Evolutionary conservation across 2,797 vertebrate species (phyloP).

Genomic region (Yasuhikotakia modesta): DNA sequence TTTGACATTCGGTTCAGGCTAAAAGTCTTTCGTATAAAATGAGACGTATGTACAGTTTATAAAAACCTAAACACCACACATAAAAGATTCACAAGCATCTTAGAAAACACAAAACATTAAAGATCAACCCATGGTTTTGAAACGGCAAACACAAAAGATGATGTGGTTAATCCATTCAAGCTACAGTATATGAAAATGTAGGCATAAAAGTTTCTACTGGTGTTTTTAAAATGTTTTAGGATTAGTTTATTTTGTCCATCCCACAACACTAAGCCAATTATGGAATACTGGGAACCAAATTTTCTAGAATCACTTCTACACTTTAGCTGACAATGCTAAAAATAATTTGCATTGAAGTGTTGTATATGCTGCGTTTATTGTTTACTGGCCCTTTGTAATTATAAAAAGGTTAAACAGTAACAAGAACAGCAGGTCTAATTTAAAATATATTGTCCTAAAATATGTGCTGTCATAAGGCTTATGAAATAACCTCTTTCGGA

Average conservation of each 20-base stretch:
- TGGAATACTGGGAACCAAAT: background rate
- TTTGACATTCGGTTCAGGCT: too few relatives aligned
- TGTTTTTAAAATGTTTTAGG: background rate
- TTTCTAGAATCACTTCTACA: background rate
- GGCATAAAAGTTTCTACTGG: too few relatives aligned
- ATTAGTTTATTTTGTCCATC: background rate
- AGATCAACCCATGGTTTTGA: too few relatives aligned
- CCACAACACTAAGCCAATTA: background rate
- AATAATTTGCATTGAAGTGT: slow-evolving; percentile 1
- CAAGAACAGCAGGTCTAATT: slow-evolving; percentile 47
- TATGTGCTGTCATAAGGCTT: slow-evolving; percentile 62
- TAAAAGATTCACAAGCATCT: too few relatives aligned
- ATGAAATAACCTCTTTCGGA: slow-evolving; percentile 56
- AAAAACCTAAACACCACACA: too few relatives aligned
- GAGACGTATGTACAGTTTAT: background rate
- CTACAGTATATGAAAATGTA: too few relatives aligned
- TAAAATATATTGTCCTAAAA: slow-evolving; percentile 65
- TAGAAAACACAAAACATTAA: too few relatives aligned
- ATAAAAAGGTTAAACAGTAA: slow-evolving; percentile 71
- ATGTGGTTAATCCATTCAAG: background rate
- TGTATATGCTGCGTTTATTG: slow-evolving; percentile 46
- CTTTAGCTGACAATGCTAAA: background rate
- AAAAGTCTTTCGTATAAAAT: too few relatives aligned
- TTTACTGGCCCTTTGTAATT: slow-evolving; percentile 58
- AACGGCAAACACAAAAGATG: background rate